A percentile compares a stretch with the other conserved stretches of the same genome.
Conservation (phyloP, 1,140 invertebrate species). For the Marisa cornuarietis region DNA sequence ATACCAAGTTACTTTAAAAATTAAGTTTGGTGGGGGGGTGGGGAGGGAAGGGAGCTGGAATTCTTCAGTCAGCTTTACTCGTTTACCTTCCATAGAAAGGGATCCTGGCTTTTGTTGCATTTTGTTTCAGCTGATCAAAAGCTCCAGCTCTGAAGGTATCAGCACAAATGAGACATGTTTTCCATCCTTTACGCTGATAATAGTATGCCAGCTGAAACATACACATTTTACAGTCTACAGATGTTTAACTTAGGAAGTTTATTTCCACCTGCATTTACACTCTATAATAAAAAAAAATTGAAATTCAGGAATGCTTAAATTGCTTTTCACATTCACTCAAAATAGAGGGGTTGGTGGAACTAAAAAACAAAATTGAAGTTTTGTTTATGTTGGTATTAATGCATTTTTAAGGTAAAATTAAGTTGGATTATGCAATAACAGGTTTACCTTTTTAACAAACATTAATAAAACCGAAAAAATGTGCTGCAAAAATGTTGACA, state of each 20-base stretch:
- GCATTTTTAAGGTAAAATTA: too few species aligned
- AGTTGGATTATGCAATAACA: too few species aligned
- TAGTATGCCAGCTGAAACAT: constrained; percentile 82
- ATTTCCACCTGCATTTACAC: not conserved
- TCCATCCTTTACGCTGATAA: constrained; percentile 99
- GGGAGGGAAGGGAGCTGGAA: too few species aligned
- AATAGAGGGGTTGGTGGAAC: too few species aligned
- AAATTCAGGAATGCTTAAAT: not conserved
- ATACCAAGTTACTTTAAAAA: too few species aligned
- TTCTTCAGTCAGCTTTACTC: too few species aligned
- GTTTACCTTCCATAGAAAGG: constrained; percentile 98
- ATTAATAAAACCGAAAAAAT: not conserved
- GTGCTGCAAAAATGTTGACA: not conserved
- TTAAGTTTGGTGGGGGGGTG: too few species aligned
- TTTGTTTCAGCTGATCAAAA: constrained; percentile 99
- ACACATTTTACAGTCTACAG: not conserved
- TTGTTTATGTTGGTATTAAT: too few species aligned
- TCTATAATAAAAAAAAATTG: not conserved
- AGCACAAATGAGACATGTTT: constrained; percentile 97
- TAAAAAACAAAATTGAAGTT: too few species aligned
- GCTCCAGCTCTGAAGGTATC: constrained; percentile 99
- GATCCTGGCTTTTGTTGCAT: constrained; percentile 99
- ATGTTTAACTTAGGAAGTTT: not conserved
- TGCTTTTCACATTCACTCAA: not conserved
- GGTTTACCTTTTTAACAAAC: not conserved